Base-by-base conservation (phyloP, 2,113 vertebrate species). In the Thalassoma bifasciatum region DNA sequence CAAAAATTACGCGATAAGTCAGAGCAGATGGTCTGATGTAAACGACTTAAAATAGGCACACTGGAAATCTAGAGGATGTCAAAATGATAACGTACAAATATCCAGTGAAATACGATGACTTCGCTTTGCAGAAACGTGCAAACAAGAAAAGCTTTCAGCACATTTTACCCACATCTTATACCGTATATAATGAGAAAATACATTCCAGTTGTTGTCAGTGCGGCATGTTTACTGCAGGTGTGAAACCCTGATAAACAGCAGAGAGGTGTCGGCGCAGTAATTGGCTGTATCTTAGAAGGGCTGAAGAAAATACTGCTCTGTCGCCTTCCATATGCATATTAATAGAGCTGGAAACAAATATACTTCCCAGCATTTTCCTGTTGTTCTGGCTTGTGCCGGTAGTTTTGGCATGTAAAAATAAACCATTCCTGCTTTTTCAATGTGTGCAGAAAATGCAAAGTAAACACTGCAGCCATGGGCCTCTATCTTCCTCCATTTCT, bases 211-310 rank as follows among this genome's bases (percentile, higher is more conserved):
- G 67, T 61, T 59, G 60, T 52, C 59, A 74, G 74, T 44, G 34
- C 8, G 40, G 68, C 42, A 23, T 77, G 79, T 75, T 87, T 82
- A 81, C 86, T 86, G 72, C 84, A 84, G 80, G 78, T 87, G 77
- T 70, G 66, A 70, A n/a, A 73, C 76, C 50, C 73, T 80, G 77
- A 88, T 86, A 77, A 86, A 86, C 50, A 11, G 71, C 49, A 70
- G 54, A 65, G 74, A 49, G 40, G 54, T 37, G 78, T 58, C 67
- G 73, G 57, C 61, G 83, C 77, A 82, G 44, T 83, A 78, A 81
- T 72, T 81, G 73, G 52, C 65, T 61, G 66, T 30, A 66, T 77
- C 60, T 60, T 42, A 44, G 59, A 77, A 65, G 53, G 38, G 49
- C 71, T 47, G 62, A 51, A 26, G 54, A 72, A 78, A 82, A 75